Conservation (phyloP, 2,113 vertebrate species). For the Tragelaphus buxtoni region DNA sequence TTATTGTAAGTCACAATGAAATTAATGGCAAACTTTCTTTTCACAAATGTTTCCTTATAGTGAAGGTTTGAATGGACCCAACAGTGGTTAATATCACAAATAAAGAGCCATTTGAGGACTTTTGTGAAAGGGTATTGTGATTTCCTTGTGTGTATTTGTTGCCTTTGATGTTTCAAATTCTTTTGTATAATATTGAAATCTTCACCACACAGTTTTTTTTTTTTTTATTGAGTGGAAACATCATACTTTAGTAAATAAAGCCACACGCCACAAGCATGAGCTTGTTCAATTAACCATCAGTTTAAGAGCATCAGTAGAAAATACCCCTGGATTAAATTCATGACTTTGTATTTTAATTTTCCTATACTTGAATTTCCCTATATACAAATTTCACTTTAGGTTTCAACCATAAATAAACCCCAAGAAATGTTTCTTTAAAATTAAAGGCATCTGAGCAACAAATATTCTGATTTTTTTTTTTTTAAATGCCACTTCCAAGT, state of each 20-base stretch:
- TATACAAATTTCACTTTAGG: background rate
- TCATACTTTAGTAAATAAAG: background rate
- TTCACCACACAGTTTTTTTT: background rate
- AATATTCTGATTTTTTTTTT: background rate
- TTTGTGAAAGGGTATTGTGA: background rate
- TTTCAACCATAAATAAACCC: background rate
- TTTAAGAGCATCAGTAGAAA: background rate
- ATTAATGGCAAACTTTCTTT: background rate
- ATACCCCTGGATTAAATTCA: background rate
- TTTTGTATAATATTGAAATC: background rate
- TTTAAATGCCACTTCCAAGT: background rate
- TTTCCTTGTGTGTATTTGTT: background rate
- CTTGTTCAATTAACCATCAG: background rate
- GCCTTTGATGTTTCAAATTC: background rate
- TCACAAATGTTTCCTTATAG: background rate
- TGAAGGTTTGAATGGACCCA: background rate
- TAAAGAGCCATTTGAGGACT: background rate
- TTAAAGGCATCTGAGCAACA: background rate
- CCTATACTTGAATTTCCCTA: background rate
- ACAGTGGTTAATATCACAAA: background rate
- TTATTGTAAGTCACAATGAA: background rate
- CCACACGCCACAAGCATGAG: background rate
- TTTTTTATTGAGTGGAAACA: background rate
- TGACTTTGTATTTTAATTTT: background rate
- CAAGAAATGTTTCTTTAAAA: constrained; percentile 2